Evolutionary conservation across 2,797 vertebrate species (phyloP).

Genomic region (Ficedula albicollis): DNA sequence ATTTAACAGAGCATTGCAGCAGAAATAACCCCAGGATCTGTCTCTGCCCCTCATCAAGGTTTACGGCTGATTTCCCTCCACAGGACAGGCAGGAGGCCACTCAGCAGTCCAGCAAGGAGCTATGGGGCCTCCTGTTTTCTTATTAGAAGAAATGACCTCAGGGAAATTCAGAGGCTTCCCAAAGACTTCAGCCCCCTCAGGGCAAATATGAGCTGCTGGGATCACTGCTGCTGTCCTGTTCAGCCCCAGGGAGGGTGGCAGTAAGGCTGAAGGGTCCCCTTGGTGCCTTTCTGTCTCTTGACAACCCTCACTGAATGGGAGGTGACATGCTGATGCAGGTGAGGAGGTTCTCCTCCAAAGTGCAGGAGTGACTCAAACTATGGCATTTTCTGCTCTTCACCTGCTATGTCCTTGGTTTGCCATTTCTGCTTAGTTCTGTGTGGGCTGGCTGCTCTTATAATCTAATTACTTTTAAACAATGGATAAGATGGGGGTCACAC

Average conservation of each 20-base stretch:
- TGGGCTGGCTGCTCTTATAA: not conserved
- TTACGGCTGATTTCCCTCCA: not conserved
- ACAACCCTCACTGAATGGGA: not conserved
- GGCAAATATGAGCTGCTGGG: not conserved
- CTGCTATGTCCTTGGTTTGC: not conserved
- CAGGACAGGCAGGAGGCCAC: no score
- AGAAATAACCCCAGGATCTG: not conserved
- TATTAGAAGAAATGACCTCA: not conserved
- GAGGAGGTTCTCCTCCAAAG: not conserved
- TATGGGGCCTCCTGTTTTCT: not conserved
- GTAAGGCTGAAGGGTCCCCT: not conserved
- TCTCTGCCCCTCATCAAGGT: not conserved
- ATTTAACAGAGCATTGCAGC: not conserved
- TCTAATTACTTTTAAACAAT: not conserved
- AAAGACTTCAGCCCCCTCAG: not conserved
- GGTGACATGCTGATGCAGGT: fast-evolving
- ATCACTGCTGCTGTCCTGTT: not conserved
- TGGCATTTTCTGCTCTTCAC: not conserved
- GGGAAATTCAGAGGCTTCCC: not conserved
- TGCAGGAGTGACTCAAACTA: not conserved
- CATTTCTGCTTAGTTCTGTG: not conserved
- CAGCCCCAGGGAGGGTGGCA: not conserved
- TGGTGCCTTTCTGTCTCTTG: not conserved
- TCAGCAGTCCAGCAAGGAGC: not conserved
- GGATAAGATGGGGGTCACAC: not conserved